These are phyloP conservation scores for Myotis lucifugus DNA, from an alignment of 2,113 vertebrate genomes.

Conservation along the genomic window DNA sequence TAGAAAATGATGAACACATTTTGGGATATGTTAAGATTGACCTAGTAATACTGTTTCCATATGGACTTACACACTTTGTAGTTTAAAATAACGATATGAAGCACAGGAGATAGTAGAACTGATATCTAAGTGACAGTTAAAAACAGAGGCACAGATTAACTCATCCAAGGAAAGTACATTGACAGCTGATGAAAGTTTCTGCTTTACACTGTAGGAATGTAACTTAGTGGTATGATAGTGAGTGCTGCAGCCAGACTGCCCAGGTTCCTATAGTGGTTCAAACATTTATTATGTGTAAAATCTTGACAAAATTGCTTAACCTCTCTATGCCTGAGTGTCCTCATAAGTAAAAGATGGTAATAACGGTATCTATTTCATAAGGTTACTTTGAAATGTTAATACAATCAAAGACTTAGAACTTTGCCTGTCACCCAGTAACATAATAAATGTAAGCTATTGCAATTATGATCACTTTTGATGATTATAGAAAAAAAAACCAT, in stretches of 20 bases:
- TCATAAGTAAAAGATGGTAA: neutral
- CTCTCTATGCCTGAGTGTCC: neutral
- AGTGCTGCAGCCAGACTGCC: neutral
- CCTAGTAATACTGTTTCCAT: neutral
- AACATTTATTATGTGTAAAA: neutral
- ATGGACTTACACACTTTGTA: neutral
- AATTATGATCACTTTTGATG: neutral
- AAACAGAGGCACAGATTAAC: neutral
- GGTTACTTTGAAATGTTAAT: neutral
- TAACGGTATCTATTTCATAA: neutral
- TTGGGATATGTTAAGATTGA: neutral
- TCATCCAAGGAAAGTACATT: neutral
- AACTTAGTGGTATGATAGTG: neutral
- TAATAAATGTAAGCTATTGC: neutral
- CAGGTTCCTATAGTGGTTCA: neutral
- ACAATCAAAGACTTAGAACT: neutral
- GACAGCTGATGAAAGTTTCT: neutral
- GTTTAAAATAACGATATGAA: conserved; percentile 2
- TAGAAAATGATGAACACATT: neutral
- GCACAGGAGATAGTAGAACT: neutral
- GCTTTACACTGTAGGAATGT: neutral
- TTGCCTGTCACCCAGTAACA: neutral
- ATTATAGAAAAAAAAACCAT: neutral
- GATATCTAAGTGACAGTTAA: neutral
- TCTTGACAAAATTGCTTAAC: neutral